phyloP scores from a whole-genome alignment of 2,113 vertebrate genomes.

The Anhinga anhinga region DNA sequence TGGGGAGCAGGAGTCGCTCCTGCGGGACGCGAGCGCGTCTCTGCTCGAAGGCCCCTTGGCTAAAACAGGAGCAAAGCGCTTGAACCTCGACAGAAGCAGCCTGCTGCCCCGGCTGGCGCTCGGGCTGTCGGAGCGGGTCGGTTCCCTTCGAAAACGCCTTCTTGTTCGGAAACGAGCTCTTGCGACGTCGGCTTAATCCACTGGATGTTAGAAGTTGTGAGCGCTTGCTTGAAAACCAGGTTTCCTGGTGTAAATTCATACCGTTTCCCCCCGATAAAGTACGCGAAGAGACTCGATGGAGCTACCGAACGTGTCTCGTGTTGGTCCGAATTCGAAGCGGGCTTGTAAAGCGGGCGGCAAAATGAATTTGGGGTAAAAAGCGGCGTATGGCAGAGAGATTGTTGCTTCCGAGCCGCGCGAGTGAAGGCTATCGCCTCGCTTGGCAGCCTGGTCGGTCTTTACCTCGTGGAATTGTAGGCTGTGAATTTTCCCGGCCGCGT shows the following conservation, averaged over 20 bases:
- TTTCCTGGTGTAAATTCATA: rapidly evolving
- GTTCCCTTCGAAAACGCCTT: not conserved
- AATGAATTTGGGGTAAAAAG: not conserved
- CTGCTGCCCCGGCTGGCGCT: rapidly evolving
- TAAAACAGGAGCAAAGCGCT: not conserved
- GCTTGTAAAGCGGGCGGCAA: not conserved
- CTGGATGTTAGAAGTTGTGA: rapidly evolving
- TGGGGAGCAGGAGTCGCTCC: not conserved
- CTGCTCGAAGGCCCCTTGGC: not conserved
- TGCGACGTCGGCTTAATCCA: not conserved
- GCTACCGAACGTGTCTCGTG: rapidly evolving
- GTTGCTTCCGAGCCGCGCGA: not conserved
- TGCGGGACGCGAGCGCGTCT: not conserved
- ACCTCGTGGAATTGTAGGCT: not conserved
- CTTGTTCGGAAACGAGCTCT: not conserved
- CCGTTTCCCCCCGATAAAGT: rapidly evolving
- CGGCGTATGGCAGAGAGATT: rapidly evolving
- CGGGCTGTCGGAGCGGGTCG: rapidly evolving
- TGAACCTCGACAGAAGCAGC: not conserved
- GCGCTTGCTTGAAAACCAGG: rapidly evolving
- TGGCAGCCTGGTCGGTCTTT: not conserved
- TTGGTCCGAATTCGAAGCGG: rapidly evolving
- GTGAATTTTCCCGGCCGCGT: not conserved
- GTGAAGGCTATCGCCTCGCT: not conserved
- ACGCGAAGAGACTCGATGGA: rapidly evolving